Base-by-base conservation (phyloP, 2,797 vertebrate species). In the Pangasius krempfi region DNA sequence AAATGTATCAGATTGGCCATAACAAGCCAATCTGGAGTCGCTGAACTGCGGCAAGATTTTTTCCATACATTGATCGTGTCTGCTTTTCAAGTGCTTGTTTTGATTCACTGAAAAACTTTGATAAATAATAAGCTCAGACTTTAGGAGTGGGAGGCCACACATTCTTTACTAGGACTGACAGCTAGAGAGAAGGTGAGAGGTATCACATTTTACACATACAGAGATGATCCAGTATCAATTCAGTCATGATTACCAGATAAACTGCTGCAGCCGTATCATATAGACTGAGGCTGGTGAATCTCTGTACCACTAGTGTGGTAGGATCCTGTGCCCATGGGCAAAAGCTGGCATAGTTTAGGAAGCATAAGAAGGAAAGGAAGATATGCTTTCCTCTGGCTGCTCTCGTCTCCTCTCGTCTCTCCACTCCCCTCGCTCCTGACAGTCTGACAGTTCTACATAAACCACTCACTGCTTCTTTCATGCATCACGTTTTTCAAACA, bases 371-470 rank as follows among this genome's bases (percentile, higher is more conserved):
- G 89, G 92, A 93, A 94, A 92, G 92, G 86, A 91, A 52, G 88
- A 91, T 92, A 92, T 92, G 92, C 93, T 93, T 89, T 89, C 90
- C 90, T 27, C 47, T 52, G 64, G 13, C 62, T 81, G 50, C 10
- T 27, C 54, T 68, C 62, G 8, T n/a, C 52, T 82, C 33, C 22
- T 80, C 30, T 40, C 52, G 10, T 22, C 78, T 75, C 78, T 40
- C 20, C 50, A 52, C 10, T 84, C 50, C 83, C 83, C 80, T 56
- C 14, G 2, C 86, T 81, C 68, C 73, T 89, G 89, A 95, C 93
- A 92, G 91, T 90, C 92, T 93, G 92, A 95, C 93, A 93, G 92
- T 90, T 89, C 90, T 92, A 94, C 93, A 93, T 90, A 89, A 91
- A 90, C 89, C 92, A 92, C 84, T 92, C 86, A 88, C 92, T 93